Conservation (phyloP, 2,797 vertebrate species). For the Chelon auratus region DNA sequence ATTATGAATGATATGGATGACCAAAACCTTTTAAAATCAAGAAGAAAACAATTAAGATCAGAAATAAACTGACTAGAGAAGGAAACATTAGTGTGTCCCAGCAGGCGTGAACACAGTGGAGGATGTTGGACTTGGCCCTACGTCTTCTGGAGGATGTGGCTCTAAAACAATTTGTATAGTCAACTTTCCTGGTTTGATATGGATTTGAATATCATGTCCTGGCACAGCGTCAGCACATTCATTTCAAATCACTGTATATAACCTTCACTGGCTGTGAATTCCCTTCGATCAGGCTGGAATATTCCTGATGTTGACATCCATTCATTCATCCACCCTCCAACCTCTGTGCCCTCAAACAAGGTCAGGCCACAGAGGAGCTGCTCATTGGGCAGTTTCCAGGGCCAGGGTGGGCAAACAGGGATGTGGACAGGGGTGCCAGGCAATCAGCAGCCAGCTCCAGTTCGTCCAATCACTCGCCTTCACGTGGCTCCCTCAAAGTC, state of each 20-base stretch:
- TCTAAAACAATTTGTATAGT: conserved; percentile 13
- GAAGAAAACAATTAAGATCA: not conserved
- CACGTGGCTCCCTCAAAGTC: conserved; percentile 79
- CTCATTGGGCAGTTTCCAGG: conserved; percentile 86
- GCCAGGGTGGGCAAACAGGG: conserved; percentile 82
- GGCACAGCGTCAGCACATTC: not conserved
- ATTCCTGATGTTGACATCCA: conserved; percentile 88
- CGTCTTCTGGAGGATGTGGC: not conserved
- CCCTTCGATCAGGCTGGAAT: conserved; percentile 88
- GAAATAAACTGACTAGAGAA: not conserved
- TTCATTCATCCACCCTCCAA: conserved; percentile 82
- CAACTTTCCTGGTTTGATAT: conserved; percentile 14
- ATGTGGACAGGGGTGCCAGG: conserved; percentile 82
- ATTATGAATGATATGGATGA: not conserved
- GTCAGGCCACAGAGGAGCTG: conserved; percentile 89
- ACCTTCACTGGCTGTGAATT: conserved; percentile 31
- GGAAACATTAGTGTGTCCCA: not conserved
- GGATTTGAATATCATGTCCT: conserved; percentile 5
- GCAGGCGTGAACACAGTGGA: conserved; percentile 2
- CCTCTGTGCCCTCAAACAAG: conserved; percentile 89
- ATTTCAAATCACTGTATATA: conserved; percentile 1
- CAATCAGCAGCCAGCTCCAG: conserved; percentile 64
- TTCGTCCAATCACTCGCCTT: conserved; percentile 68
- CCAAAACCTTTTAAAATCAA: no score
- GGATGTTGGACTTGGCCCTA: not conserved